Evolutionary conservation across 2,797 vertebrate genomes (phyloP).

Genomic region (Pseudotriccus pelzelni): DNA sequence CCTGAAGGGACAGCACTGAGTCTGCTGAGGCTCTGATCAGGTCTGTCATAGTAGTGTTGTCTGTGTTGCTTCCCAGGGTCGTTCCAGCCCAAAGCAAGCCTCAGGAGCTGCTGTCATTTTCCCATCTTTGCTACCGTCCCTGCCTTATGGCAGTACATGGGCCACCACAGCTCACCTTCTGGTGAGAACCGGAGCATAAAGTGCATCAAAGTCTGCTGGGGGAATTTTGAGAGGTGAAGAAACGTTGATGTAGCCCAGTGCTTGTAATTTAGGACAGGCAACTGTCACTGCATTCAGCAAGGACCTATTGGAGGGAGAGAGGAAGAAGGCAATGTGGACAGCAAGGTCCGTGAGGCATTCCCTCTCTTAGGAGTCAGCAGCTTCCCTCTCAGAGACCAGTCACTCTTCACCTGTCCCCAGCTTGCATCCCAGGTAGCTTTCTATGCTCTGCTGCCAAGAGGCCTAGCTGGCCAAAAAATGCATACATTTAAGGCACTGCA

Average conservation of each 20-base stretch:
- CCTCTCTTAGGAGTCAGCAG: background rate
- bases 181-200: background rate
- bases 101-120: background rate
- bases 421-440: background rate
- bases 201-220: background rate
- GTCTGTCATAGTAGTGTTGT: rapidly evolving
- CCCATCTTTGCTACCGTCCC: background rate
- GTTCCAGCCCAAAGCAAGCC: background rate
- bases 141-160: background rate
- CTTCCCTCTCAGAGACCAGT: background rate
- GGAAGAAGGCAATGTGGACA: background rate
- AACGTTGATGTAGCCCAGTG: background rate
- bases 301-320: background rate
- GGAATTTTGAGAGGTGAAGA: background rate
- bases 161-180: background rate
- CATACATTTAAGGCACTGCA: background rate
- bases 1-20: background rate
- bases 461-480: background rate
- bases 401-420: background rate
- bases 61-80: background rate
- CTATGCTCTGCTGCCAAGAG: background rate
- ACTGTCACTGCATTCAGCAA: background rate
- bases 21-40: background rate
- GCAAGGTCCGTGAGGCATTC: background rate
- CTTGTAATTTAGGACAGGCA: background rate